These are phyloP conservation scores for Azemiops feae DNA, from an alignment of 2,113 vertebrate species.

Conservation along the genomic window DNA sequence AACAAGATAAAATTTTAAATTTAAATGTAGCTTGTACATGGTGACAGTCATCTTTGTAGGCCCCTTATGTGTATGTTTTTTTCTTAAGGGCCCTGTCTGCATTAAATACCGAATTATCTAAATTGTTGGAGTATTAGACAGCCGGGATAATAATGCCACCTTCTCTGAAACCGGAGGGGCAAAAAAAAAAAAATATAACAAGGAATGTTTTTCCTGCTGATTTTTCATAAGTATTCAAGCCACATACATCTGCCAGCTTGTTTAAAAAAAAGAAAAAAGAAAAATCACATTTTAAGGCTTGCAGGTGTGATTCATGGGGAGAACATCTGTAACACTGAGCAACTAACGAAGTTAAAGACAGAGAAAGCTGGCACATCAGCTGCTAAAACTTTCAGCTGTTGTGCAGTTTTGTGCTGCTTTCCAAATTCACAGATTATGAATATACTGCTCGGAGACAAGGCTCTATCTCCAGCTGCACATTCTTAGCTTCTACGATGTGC, in stretches of 20 bases:
- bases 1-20: neutral
- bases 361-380: conserved; percentile 57
- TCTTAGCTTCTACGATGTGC: conserved; percentile 37
- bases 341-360: conserved; percentile 55
- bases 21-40: neutral
- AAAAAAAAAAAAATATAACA: neutral
- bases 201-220: conserved; percentile 29
- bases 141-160: neutral
- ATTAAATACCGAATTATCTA: neutral
- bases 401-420: conserved; percentile 51
- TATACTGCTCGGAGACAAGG: conserved; percentile 44
- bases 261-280: neutral
- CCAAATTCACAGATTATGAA: conserved; percentile 61
- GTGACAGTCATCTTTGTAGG: neutral
- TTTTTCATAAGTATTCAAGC: conserved; percentile 49
- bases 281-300: conserved; percentile 53
- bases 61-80: neutral
- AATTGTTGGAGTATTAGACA: neutral
- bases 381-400: conserved; percentile 52
- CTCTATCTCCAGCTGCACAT: conserved; percentile 56
- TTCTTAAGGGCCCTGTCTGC: neutral
- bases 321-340: conserved; percentile 64
- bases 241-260: conserved; percentile 56
- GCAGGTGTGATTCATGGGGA: conserved; percentile 65
- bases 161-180: conserved; percentile 29